Percentiles rank a stretch among this genome's conserved stretches.
Evolutionary conservation across 2,888 invertebrate species (phyloP).

Genomic region (Eulithis prunata): DNA sequence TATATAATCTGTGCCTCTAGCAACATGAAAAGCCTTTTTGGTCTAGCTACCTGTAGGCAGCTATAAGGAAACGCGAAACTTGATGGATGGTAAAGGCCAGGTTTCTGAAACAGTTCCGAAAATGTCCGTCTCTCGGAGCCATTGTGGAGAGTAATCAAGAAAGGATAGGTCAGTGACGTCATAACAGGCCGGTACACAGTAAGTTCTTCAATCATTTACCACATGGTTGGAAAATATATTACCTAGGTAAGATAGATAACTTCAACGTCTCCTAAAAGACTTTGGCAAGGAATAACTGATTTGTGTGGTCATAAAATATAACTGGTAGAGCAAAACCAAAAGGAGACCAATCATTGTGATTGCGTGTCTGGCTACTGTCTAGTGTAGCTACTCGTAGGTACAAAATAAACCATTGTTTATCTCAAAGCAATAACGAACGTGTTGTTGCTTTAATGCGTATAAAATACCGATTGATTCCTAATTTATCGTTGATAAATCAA

Average conservation of each 20-base stretch:
- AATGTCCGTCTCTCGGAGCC: constrained; percentile 52
- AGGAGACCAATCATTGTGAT: too few species aligned
- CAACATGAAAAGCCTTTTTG: too few species aligned
- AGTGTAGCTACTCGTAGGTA: not conserved
- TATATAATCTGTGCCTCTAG: too few species aligned
- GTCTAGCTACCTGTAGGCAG: too few species aligned
- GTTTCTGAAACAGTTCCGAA: constrained; percentile 27
- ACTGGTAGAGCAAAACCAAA: too few species aligned
- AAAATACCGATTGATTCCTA: constrained; percentile 23
- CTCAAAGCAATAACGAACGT: constrained; percentile 4
- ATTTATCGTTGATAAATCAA: constrained; percentile 25
- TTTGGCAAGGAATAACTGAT: too few species aligned
- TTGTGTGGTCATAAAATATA: not conserved
- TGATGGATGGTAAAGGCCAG: constrained; percentile 3
- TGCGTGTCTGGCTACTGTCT: too few species aligned
- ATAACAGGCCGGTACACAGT: constrained; percentile 39
- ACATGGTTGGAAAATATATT: too few species aligned
- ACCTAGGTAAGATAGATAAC: too few species aligned
- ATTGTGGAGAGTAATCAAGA: constrained; percentile 46
- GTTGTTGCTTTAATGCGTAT: constrained; percentile 15
- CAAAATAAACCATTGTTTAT: constrained; percentile 3
- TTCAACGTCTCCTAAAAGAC: too few species aligned
- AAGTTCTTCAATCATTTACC: too few species aligned
- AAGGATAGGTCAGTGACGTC: constrained; percentile 32
- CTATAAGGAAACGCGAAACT: constrained; percentile 1